A percentile compares a stretch with the other conserved stretches of the same genome.
Conservation (phyloP, 2,888 invertebrate species). For the Drosophila kambysellisi region DNA sequence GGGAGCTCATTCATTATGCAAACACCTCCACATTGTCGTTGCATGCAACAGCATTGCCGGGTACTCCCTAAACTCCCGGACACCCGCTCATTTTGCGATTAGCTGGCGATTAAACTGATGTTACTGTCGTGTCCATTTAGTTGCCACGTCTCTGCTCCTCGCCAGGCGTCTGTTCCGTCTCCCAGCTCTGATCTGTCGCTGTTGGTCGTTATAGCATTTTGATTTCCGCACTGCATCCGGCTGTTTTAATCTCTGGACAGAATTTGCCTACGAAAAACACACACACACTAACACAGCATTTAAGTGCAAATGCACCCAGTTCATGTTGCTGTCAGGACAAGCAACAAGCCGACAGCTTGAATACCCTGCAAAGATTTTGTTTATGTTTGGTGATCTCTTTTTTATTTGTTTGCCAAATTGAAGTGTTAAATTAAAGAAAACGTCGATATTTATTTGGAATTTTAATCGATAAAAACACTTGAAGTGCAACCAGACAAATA, state of each 20-base stretch:
- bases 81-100: slow-evolving; percentile 64
- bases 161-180: background rate
- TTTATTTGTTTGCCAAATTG: background rate
- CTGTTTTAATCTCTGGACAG: slow-evolving; percentile 68
- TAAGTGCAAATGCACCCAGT: slow-evolving; percentile 40
- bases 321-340: background rate
- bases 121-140: slow-evolving; percentile 42
- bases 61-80: background rate
- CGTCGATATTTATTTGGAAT: background rate
- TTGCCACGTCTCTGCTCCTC: background rate
- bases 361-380: slow-evolving; percentile 7
- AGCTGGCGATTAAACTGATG: slow-evolving; percentile 79
- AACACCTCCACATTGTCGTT: slow-evolving; percentile 68
- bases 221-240: slow-evolving; percentile 77
- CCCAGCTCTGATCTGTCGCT: slow-evolving; percentile 56
- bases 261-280: background rate
- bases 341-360: slow-evolving; percentile 6
- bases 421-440: background rate
- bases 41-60: slow-evolving; percentile 17
- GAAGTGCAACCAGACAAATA: background rate
- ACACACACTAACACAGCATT: slow-evolving; percentile 3
- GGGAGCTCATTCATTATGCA: slow-evolving; percentile 75
- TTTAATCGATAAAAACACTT: background rate
- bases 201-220: slow-evolving; percentile 65
- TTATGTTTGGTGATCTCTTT: background rate